A percentile compares a stretch with the other conserved stretches of the same genome.
Evolutionary conservation across 1,140 invertebrate species (phyloP).

Genomic region (Drosophila erecta): DNA sequence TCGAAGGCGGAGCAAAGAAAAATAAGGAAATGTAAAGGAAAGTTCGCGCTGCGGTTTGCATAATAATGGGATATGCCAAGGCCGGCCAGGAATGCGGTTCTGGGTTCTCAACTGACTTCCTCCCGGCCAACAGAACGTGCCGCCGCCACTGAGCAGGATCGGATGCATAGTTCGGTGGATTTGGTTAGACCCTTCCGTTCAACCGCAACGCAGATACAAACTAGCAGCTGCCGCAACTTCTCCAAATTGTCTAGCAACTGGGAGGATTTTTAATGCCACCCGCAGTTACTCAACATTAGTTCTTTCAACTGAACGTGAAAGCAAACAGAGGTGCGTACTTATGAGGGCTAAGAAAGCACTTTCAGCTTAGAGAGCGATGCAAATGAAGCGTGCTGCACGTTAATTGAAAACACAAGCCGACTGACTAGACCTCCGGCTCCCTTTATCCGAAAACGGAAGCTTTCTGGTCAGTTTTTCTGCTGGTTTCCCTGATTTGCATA

Average conservation of each 20-base stretch:
- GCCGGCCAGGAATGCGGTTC: constrained; percentile 7
- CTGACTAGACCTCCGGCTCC: constrained; percentile 9
- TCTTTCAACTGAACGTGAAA: constrained; percentile 4
- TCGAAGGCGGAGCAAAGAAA: constrained; percentile 18
- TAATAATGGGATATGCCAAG: constrained; percentile 55
- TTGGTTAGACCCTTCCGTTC: constrained; percentile 30
- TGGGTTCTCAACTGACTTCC: constrained; percentile 10
- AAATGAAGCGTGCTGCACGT: constrained; percentile 63
- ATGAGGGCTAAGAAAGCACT: constrained; percentile 40
- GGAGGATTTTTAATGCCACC: constrained; percentile 70
- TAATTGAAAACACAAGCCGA: constrained; percentile 61
- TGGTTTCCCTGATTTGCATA: constrained; percentile 64
- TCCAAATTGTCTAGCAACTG: constrained; percentile 2
- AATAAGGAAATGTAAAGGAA: constrained; percentile 13
- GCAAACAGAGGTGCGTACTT: constrained; percentile 60
- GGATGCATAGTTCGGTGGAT: constrained; percentile 2
- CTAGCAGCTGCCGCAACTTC: constrained; percentile 47
- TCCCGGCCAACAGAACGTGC: constrained; percentile 49
- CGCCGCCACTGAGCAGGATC: constrained; percentile 43
- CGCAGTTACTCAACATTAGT: constrained; percentile 58
- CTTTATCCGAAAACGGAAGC: constrained; percentile 3
- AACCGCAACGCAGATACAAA: constrained; percentile 64
- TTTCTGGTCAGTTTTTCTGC: constrained; percentile 33
- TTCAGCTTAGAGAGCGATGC: constrained; percentile 14
- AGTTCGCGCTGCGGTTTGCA: constrained; percentile 47